Evolutionary conservation across 2,888 invertebrate genomes (phyloP).

Genomic region (Aspidiotus rigidus): DNA sequence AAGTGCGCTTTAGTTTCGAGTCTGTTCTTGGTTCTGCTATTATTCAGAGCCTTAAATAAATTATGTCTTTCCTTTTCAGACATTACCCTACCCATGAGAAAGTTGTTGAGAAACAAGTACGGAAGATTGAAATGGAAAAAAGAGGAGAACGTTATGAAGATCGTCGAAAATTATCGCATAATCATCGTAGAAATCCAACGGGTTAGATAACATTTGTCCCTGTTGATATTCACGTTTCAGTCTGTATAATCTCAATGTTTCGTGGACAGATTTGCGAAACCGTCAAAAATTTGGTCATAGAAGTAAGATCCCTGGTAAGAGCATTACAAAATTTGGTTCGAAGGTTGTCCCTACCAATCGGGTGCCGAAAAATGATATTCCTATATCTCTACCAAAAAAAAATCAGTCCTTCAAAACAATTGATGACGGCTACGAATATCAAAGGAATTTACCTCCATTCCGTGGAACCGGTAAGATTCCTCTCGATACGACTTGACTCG

Average conservation of each 20-base stretch:
- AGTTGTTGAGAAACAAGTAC: conserved; percentile 42
- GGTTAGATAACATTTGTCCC: neutral
- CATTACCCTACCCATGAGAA: conserved; percentile 61
- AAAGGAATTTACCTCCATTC: conserved; percentile 18
- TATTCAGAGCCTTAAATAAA: neutral
- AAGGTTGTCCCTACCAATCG: too few relatives aligned
- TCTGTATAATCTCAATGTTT: too few relatives aligned
- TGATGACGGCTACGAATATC: neutral
- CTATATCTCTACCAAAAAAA: too few relatives aligned
- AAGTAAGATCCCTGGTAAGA: neutral
- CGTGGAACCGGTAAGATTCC: conserved; percentile 10
- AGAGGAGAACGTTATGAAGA: conserved; percentile 46
- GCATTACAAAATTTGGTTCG: neutral
- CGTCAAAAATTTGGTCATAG: neutral
- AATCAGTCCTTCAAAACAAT: too few relatives aligned
- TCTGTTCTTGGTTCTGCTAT: neutral
- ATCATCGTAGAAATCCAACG: conserved; percentile 2
- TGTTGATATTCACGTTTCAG: too few relatives aligned
- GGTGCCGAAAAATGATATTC: too few relatives aligned
- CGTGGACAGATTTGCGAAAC: too few relatives aligned
- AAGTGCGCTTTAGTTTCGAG: neutral
- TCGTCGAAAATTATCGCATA: conserved; percentile 7
- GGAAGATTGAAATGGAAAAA: conserved; percentile 42
- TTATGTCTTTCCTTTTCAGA: conserved; percentile 41
- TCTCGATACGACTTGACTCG: too few relatives aligned